phyloP scores from a whole-genome alignment of 2,888 invertebrate species.

The Macrophya alboannulata region DNA sequence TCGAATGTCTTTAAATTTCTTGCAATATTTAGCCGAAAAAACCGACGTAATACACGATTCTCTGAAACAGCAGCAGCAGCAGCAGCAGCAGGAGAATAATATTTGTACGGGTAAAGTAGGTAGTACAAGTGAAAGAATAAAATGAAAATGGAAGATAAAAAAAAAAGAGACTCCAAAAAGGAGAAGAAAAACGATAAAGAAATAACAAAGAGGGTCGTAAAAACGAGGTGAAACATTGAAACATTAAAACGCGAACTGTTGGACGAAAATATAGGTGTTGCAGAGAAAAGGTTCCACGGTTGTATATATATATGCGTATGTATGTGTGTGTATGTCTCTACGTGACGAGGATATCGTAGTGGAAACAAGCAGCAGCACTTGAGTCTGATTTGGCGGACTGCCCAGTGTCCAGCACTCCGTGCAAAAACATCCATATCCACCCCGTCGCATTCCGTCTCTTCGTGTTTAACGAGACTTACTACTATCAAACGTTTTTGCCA shows the following conservation, averaged over 20 bases:
- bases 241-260: conserved; percentile 17
- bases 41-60: not conserved
- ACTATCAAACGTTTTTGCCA: conserved; percentile 20
- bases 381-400: conserved; percentile 47
- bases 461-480: conserved; percentile 43
- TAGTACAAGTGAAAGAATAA: too few relatives aligned
- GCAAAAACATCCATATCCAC: conserved; percentile 38
- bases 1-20: not conserved
- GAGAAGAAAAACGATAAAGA: not conserved
- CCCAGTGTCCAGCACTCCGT: conserved; percentile 16
- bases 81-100: too few relatives aligned
- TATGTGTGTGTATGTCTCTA: not conserved
- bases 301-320: not conserved
- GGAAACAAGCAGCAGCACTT: conserved; percentile 45
- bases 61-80: not conserved
- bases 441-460: conserved; percentile 41
- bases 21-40: not conserved
- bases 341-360: conserved; percentile 43
- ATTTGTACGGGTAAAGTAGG: not conserved
- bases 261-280: not conserved
- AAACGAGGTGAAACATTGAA: conserved; percentile 28
- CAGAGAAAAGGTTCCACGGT: not conserved
- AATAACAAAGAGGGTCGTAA: conserved; percentile 19
- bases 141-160: not conserved
- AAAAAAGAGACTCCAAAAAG: not conserved